phyloP scores from a whole-genome alignment of 2,888 invertebrate species.

The Chaitophorus viminalis region DNA sequence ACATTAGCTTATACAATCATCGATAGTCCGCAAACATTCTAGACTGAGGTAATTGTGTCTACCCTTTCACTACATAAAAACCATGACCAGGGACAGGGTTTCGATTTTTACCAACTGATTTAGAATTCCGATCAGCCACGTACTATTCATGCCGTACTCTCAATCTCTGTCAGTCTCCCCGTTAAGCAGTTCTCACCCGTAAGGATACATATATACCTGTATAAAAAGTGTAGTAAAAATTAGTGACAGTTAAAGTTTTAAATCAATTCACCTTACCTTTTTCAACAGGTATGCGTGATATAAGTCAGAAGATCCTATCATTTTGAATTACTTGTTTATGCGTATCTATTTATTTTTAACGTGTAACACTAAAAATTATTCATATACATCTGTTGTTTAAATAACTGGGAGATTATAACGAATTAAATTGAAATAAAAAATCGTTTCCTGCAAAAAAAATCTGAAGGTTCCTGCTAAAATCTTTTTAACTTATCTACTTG shows the following conservation, averaged over 20 bases:
- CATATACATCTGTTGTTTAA: neutral
- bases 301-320: neutral
- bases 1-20: neutral
- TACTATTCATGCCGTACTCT: neutral
- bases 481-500: neutral
- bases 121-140: slow-evolving; percentile 19
- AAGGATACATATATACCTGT: neutral
- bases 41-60: neutral
- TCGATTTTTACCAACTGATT: slow-evolving; percentile 34
- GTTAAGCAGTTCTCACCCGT: neutral
- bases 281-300: neutral
- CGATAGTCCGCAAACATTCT: neutral
- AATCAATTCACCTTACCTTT: neutral
- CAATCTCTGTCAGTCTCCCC: neutral
- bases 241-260: neutral
- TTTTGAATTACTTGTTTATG: neutral
- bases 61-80: slow-evolving; percentile 12
- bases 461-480: neutral
- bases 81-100: neutral
- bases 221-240: neutral
- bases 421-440: neutral
- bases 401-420: neutral
- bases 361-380: neutral
- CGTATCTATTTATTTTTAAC: neutral
- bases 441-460: neutral